A percentile compares a stretch with the other conserved stretches of the same genome.
phyloP scores from a whole-genome alignment of 2,888 invertebrate species.

The Biston stratarius region DNA sequence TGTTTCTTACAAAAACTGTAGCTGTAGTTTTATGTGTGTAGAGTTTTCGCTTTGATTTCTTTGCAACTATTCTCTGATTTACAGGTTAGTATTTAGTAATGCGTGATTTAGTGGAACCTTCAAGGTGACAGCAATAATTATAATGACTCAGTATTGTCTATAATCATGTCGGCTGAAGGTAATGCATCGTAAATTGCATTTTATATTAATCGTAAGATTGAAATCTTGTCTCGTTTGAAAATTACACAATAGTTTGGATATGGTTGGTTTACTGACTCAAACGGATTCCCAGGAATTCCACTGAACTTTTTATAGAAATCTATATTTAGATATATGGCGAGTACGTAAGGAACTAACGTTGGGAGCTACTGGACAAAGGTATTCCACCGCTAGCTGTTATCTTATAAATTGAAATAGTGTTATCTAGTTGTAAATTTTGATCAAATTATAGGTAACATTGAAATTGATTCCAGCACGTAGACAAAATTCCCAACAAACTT shows the following conservation, averaged over 20 bases:
- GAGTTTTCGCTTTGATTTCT: constrained; percentile 13
- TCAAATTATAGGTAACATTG: neutral
- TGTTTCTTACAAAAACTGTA: constrained; percentile 13
- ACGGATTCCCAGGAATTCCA: constrained; percentile 64
- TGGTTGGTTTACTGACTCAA: constrained; percentile 41
- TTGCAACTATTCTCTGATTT: constrained; percentile 46
- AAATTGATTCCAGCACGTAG: constrained; percentile 1
- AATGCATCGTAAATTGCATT: constrained; percentile 36
- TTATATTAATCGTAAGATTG: constrained; percentile 28
- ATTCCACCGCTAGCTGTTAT: constrained; percentile 20
- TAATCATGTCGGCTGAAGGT: constrained; percentile 17
- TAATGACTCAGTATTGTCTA: constrained; percentile 25
- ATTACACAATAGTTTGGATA: constrained; percentile 30
- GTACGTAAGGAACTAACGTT: constrained; percentile 54
- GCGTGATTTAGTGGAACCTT: constrained; percentile 55
- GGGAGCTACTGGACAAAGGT: constrained; percentile 60
- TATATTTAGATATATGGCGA: constrained; percentile 70
- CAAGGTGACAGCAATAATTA: constrained; percentile 56
- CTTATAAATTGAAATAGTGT: constrained; percentile 2
- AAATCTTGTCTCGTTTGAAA: constrained; percentile 21
- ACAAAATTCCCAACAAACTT: neutral
- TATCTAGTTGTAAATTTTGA: neutral
- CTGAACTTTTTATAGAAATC: constrained; percentile 70
- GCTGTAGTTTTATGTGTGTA: neutral
- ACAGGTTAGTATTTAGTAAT: constrained; percentile 54